Conservation (phyloP, 2,888 invertebrate genomes). For the Parelbella ahira region DNA sequence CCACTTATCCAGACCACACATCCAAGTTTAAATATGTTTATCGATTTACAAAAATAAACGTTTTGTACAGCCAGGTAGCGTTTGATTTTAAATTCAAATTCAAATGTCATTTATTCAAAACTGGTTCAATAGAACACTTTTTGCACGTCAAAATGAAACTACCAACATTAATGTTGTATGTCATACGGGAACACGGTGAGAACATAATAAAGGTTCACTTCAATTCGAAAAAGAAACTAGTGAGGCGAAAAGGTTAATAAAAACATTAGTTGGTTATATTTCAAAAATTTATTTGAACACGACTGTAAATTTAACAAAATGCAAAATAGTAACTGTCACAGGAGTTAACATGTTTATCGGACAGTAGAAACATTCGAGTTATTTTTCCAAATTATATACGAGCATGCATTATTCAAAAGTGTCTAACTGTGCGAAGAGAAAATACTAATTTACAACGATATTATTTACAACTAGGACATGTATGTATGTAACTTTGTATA, state of each 20-base stretch:
- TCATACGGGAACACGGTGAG: too few relatives aligned
- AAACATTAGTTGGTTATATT: too few relatives aligned
- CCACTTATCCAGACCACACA: not conserved
- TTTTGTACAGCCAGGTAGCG: constrained; percentile 12
- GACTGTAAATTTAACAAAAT: constrained; percentile 78
- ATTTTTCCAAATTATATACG: not conserved
- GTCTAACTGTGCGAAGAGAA: constrained; percentile 4
- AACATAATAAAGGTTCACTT: too few relatives aligned
- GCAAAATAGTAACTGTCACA: constrained; percentile 70
- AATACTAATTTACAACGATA: constrained; percentile 2
- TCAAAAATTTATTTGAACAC: constrained; percentile 74
- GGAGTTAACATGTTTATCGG: constrained; percentile 47
- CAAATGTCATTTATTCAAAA: too few relatives aligned
- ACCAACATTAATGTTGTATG: too few relatives aligned
- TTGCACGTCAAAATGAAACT: too few relatives aligned
- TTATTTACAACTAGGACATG: too few relatives aligned
- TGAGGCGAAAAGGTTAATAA: too few relatives aligned
- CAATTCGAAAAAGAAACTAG: too few relatives aligned
- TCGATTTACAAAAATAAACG: constrained; percentile 16
- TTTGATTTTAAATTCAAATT: too few relatives aligned
- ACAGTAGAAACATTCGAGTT: constrained; percentile 16
- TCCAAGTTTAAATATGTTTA: not conserved
- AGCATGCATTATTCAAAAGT: not conserved
- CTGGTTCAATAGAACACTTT: too few relatives aligned
- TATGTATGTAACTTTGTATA: constrained; percentile 3